Conservation (phyloP, 2,113 vertebrate genomes). For the Alouatta palliata region DNA sequence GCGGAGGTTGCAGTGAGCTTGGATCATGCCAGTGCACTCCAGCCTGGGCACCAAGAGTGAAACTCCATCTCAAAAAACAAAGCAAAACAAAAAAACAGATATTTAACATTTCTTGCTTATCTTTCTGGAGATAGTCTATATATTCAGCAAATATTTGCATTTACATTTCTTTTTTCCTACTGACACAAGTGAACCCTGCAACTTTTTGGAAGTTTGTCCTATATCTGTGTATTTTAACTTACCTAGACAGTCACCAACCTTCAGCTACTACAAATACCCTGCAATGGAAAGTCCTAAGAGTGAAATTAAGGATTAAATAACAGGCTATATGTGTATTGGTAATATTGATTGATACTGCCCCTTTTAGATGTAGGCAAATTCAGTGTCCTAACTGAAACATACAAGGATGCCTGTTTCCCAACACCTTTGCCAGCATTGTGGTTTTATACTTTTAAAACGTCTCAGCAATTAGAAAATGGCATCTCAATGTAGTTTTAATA, state of each 20-base stretch:
- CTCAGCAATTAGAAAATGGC: neutral
- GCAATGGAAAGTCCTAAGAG: neutral
- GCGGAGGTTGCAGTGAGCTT: too few relatives aligned
- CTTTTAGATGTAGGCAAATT: neutral
- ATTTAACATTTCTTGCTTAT: neutral
- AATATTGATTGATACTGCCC: neutral
- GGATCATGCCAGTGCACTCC: too few relatives aligned
- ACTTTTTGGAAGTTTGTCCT: neutral
- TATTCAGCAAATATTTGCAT: neutral
- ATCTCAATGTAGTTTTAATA: neutral
- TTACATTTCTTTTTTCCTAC: neutral
- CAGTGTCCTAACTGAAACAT: neutral
- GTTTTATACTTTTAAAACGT: neutral
- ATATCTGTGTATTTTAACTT: neutral
- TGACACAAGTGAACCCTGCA: neutral
- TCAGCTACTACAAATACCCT: neutral
- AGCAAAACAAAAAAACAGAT: neutral
- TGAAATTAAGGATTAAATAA: neutral
- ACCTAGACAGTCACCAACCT: neutral
- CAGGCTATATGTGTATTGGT: neutral
- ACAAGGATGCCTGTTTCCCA: neutral
- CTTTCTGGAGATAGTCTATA: neutral
- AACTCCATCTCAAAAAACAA: too few relatives aligned
- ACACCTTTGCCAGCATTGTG: neutral
- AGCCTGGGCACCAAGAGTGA: too few relatives aligned